A percentile compares a stretch with the other conserved stretches of the same genome.
Evolutionary conservation across 2,113 vertebrate genomes (phyloP).

Genomic region (Raphicerus campestris): DNA sequence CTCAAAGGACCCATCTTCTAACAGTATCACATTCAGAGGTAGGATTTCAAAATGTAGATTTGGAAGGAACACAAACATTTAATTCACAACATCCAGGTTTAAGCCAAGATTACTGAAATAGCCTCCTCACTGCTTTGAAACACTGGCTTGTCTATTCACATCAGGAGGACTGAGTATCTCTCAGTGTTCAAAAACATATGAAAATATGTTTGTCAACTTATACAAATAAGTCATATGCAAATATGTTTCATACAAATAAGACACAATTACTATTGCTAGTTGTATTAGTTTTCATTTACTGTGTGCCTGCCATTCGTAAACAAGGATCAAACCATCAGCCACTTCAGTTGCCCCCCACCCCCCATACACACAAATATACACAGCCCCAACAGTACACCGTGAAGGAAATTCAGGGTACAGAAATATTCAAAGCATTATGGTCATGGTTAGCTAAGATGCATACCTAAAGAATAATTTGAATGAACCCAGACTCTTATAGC

Average conservation of each 20-base stretch:
- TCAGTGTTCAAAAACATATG: background rate
- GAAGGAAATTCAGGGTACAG: background rate
- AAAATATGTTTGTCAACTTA: background rate
- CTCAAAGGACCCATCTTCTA: background rate
- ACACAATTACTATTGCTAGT: background rate
- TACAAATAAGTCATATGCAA: background rate
- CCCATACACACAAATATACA: background rate
- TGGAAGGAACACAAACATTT: background rate
- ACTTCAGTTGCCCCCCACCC: background rate
- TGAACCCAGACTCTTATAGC: background rate
- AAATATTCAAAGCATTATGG: background rate
- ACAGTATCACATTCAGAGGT: background rate
- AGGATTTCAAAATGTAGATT: background rate
- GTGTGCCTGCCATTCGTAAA: background rate
- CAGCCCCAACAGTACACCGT: no score
- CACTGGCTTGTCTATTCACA: no score
- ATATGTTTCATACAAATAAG: background rate
- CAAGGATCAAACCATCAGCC: background rate
- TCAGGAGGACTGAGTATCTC: background rate
- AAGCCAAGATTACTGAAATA: background rate
- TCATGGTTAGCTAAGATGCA: background rate
- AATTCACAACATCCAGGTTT: background rate
- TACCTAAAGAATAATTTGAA: background rate
- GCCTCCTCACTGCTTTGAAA: background rate
- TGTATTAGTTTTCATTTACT: background rate